Conservation (phyloP, 1,140 invertebrate species). For the Pogonognathellus flavescens region DNA sequence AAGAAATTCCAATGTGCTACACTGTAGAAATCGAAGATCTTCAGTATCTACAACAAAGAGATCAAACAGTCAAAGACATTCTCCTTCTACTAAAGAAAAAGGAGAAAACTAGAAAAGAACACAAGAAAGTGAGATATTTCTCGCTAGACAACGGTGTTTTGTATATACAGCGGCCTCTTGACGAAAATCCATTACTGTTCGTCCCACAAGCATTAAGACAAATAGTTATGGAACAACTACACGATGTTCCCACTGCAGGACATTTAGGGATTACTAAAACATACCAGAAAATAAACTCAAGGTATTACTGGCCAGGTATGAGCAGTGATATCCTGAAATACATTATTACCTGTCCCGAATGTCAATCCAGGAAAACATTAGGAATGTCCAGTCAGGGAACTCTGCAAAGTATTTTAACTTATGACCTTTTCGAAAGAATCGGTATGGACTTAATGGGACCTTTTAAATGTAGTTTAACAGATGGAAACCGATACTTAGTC, state of each 20-base stretch:
- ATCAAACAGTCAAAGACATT: constrained; percentile 10
- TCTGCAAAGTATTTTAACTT: neutral
- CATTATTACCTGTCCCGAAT: constrained; percentile 23
- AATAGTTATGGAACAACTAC: constrained; percentile 24
- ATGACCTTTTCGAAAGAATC: constrained; percentile 26
- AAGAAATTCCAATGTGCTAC: neutral
- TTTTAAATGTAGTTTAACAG: neutral
- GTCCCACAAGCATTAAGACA: neutral
- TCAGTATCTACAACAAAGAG: constrained; percentile 30
- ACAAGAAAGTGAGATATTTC: constrained; percentile 29
- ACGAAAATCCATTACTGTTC: constrained; percentile 9
- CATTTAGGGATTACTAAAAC: constrained; percentile 55
- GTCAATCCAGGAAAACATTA: constrained; percentile 49
- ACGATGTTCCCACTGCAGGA: neutral
- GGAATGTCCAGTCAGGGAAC: neutral
- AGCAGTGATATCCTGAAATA: neutral
- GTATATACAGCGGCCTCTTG: neutral
- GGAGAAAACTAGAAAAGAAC: neutral
- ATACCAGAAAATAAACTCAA: neutral
- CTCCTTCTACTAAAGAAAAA: neutral
- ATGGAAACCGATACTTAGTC: constrained; percentile 53
- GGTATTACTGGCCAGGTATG: constrained; percentile 55
- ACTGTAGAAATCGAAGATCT: neutral
- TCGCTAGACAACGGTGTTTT: constrained; percentile 43
- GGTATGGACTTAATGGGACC: constrained; percentile 56